Conservation (phyloP, 2,797 vertebrate species). For the Podargus strigoides region DNA sequence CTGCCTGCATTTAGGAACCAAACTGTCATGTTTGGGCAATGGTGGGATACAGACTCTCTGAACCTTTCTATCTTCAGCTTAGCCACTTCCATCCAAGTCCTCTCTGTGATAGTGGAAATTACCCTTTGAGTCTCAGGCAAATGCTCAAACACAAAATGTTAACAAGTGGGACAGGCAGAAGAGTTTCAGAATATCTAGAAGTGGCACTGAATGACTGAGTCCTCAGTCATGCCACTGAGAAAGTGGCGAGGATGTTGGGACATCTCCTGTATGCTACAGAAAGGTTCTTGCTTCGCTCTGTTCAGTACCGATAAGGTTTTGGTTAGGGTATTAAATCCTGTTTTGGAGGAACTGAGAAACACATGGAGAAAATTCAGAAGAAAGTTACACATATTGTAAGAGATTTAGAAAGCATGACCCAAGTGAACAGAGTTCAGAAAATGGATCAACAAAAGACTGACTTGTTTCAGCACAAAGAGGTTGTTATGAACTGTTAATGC, state of each 20-base stretch:
- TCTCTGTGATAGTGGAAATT: neutral
- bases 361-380: neutral
- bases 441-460: neutral
- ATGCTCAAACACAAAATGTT: neutral
- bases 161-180: neutral
- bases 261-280: neutral
- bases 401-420: neutral
- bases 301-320: neutral
- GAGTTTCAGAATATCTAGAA: neutral
- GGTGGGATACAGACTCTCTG: neutral
- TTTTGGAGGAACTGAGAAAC: neutral
- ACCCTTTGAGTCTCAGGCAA: neutral
- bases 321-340: neutral
- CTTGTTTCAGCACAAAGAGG: neutral
- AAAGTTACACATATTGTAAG: neutral
- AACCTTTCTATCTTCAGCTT: neutral
- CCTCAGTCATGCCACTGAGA: neutral
- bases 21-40: neutral
- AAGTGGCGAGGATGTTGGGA: neutral
- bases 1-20: neutral
- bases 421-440: neutral
- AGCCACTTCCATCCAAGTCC: neutral
- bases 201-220: neutral
- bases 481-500: neutral
- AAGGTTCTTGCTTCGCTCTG: neutral